These are phyloP conservation scores for Kradibia gibbosae DNA, from an alignment of 1,140 invertebrate species.

Conservation along the genomic window DNA sequence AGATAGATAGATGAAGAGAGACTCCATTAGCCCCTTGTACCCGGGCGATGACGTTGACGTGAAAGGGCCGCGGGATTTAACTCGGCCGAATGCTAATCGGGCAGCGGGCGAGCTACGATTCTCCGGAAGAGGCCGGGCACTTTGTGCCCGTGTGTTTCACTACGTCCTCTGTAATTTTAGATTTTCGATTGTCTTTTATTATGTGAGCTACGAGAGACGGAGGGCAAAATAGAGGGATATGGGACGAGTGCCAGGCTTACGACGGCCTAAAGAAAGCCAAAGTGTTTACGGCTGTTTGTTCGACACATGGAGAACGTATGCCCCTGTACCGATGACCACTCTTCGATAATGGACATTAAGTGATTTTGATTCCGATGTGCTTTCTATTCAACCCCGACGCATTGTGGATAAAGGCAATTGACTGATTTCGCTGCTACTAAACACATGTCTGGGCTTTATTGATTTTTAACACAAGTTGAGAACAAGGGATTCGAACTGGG, in stretches of 20 bases:
- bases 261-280: constrained; percentile 37
- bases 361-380: constrained; percentile 45
- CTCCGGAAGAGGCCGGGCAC: constrained; percentile 36
- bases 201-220: not conserved
- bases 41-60: constrained; percentile 54
- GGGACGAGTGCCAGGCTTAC: not conserved
- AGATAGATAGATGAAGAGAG: not conserved
- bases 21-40: constrained; percentile 45
- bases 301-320: not conserved
- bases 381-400: not conserved
- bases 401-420: constrained; percentile 21
- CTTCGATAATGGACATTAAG: constrained; percentile 50
- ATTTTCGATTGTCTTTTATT: constrained; percentile 48
- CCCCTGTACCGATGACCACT: not conserved
- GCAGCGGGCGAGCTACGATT: constrained; percentile 45
- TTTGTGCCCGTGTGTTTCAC: not conserved
- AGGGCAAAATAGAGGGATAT: not conserved
- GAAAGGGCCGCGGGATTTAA: constrained; percentile 53
- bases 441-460: constrained; percentile 2
- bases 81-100: constrained; percentile 59
- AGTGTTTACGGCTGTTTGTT: constrained; percentile 40
- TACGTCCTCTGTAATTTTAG: constrained; percentile 50
- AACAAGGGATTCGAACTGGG: not conserved
- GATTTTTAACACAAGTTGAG: not conserved
- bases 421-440: not conserved